Conservation (phyloP, 2,113 vertebrate species). For the Narcine bancroftii region DNA sequence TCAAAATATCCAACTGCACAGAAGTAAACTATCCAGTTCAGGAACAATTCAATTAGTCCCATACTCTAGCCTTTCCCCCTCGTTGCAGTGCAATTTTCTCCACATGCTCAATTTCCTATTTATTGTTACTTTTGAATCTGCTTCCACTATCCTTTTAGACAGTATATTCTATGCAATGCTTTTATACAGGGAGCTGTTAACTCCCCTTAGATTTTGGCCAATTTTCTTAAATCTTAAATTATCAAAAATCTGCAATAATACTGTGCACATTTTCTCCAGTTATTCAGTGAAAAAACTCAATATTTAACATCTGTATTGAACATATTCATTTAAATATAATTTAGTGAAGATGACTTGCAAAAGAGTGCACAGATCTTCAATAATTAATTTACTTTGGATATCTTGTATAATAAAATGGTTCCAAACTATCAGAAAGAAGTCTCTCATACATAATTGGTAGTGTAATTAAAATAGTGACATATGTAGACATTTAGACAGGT, state of each 20-base stretch:
- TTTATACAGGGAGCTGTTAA: no score
- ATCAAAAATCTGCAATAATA: slow-evolving; percentile 8
- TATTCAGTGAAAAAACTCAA: background rate
- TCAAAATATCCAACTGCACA: background rate
- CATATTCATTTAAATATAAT: background rate
- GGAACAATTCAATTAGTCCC: background rate
- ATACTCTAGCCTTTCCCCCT: background rate
- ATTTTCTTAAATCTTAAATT: background rate
- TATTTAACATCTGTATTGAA: background rate
- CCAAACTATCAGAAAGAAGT: background rate
- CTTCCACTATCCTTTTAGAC: background rate
- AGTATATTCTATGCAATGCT: background rate
- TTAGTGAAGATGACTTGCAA: background rate
- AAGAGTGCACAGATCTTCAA: background rate
- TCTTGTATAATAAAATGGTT: background rate
- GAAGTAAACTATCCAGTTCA: background rate
- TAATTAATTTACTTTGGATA: background rate
- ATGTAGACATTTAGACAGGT: background rate
- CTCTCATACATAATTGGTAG: background rate
- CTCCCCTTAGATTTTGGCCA: no score
- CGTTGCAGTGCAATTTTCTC: background rate
- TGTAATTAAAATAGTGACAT: background rate
- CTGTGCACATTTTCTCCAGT: background rate
- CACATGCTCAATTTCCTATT: background rate
- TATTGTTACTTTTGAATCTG: background rate